These are phyloP conservation scores for Xylota segnis DNA, from an alignment of 2,888 invertebrate genomes.

Conservation along the genomic window DNA sequence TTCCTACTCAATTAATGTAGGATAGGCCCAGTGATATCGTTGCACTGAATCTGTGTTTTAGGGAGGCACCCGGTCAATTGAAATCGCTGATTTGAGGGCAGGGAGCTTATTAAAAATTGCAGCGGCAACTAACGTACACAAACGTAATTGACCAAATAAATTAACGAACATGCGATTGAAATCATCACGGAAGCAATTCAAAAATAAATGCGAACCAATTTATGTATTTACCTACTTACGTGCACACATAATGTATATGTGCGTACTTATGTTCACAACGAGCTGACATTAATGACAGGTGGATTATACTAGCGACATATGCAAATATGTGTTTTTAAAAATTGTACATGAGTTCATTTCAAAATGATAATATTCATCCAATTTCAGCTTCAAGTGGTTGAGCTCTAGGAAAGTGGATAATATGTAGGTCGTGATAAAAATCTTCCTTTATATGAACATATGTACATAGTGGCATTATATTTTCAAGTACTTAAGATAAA, in stretches of 20 bases:
- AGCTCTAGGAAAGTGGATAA: too few species aligned
- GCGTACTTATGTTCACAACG: not conserved
- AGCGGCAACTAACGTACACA: not conserved
- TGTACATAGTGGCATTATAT: too few species aligned
- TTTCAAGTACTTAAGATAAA: too few species aligned
- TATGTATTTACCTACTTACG: not conserved
- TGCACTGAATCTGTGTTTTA: not conserved
- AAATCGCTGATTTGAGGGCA: constrained; percentile 51
- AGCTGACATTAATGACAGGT: not conserved
- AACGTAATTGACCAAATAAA: constrained; percentile 65
- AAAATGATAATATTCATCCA: too few species aligned
- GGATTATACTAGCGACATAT: not conserved
- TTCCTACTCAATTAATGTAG: constrained; percentile 62
- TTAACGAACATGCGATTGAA: constrained; percentile 59
- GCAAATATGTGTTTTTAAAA: not conserved
- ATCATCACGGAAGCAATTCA: constrained; percentile 7
- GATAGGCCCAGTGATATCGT: not conserved
- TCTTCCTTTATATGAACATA: too few species aligned
- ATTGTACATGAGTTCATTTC: not conserved
- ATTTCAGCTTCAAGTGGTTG: too few species aligned
- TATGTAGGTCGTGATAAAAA: too few species aligned
- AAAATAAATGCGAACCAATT: not conserved
- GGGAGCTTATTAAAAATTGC: constrained; percentile 59
- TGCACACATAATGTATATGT: not conserved
- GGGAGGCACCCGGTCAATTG: constrained; percentile 27